Evolutionary conservation across 2,888 invertebrate species (phyloP).

Genomic region (Pseudolycoriella hygida): DNA sequence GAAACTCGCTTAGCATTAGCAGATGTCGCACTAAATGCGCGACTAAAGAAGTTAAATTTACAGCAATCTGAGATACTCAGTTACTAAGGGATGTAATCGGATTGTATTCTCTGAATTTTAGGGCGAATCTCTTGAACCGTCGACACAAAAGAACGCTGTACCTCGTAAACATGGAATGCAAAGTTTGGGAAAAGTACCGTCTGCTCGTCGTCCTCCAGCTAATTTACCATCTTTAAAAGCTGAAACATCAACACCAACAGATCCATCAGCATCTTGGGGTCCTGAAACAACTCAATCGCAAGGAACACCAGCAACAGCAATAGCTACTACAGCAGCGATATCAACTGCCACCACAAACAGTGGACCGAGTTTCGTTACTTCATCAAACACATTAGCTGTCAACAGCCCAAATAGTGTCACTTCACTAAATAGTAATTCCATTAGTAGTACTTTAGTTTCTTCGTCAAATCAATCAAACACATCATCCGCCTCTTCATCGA

Average conservation of each 20-base stretch:
- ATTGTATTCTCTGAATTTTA: too few species aligned
- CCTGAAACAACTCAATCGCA: slow-evolving; percentile 6
- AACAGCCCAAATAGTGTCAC: slow-evolving; percentile 2
- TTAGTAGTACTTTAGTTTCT: neutral
- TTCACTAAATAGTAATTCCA: slow-evolving; percentile 1
- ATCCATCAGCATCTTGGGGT: slow-evolving; percentile 11
- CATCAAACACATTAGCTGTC: neutral
- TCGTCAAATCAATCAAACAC: neutral
- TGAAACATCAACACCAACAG: slow-evolving; percentile 48
- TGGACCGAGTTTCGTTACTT: neutral
- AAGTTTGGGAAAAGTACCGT: slow-evolving; percentile 97
- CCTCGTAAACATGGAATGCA: slow-evolving; percentile 99
- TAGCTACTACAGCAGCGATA: slow-evolving; percentile 15
- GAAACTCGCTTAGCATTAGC: too few species aligned
- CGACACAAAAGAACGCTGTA: slow-evolving; percentile 73
- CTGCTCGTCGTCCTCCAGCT: slow-evolving; percentile 94
- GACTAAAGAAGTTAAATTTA: too few species aligned
- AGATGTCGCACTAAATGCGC: too few species aligned
- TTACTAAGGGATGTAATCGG: too few species aligned
- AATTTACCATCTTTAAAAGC: slow-evolving; percentile 98
- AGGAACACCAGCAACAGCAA: slow-evolving; percentile 15
- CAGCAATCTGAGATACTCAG: too few species aligned
- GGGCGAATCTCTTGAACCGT: slow-evolving; percentile 78
- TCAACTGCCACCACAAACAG: slow-evolving; percentile 4
- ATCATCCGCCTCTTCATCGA: slow-evolving; percentile 24